A percentile compares a stretch with the other conserved stretches of the same genome.
phyloP scores from a whole-genome alignment of 2,888 invertebrate genomes.

The Dusona sp. region DNA sequence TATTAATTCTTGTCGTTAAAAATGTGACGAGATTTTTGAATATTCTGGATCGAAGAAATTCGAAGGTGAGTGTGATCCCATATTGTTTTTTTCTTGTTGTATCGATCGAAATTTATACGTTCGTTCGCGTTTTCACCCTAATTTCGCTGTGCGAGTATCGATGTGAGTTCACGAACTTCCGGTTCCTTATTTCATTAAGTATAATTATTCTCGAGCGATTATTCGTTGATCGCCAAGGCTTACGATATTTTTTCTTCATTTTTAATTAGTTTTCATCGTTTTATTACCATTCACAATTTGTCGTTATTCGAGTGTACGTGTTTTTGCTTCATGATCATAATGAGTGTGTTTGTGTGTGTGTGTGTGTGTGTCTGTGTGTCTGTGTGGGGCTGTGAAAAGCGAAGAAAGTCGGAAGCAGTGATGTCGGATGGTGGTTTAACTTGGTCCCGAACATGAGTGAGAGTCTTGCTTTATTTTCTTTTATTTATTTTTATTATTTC shows the following conservation, averaged over 20 bases:
- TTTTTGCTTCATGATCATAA: conserved; percentile 16
- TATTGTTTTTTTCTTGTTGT: conserved; percentile 1
- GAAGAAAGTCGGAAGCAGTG: conserved; percentile 74
- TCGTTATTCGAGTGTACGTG: conserved; percentile 25
- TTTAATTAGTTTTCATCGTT: conserved; percentile 21
- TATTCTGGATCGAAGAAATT: conserved; percentile 28
- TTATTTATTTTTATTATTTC: conserved; percentile 32
- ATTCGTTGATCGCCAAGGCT: conserved; percentile 44
- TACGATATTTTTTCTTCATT: not conserved
- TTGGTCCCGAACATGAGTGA: conserved; percentile 83
- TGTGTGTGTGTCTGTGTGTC: conserved; percentile 45
- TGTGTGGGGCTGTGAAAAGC: conserved; percentile 61
- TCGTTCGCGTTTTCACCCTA: not conserved
- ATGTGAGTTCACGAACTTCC: conserved; percentile 26
- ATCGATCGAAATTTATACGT: conserved; percentile 1
- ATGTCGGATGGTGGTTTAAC: conserved; percentile 79
- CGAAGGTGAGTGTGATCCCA: conserved; percentile 29
- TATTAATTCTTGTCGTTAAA: not conserved
- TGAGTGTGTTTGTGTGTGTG: conserved; percentile 14
- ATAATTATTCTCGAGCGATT: conserved; percentile 54
- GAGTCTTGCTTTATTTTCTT: conserved; percentile 66
- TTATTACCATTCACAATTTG: conserved; percentile 18
- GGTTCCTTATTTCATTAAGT: conserved; percentile 30
- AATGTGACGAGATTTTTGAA: conserved; percentile 34
- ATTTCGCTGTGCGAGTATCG: conserved; percentile 21